Evolutionary conservation across 2,113 vertebrate genomes (phyloP), one percentile per base, ranked within the genome.

Genomic region (Montifringilla adamsi): DNA sequence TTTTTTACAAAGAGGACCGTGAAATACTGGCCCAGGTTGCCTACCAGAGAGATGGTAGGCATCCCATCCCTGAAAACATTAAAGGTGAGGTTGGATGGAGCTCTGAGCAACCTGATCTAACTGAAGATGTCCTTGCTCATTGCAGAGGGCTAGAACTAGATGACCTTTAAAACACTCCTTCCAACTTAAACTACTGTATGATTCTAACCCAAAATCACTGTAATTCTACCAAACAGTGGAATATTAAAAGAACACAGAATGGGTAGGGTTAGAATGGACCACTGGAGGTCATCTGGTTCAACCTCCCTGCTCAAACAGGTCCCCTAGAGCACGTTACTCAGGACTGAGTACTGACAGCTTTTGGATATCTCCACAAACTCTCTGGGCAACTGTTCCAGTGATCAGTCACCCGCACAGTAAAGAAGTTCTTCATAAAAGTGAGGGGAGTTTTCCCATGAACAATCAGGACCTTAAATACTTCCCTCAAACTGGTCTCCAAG

Each of bases 261-360:
- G 9, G 22, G 6, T 35, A 33, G 31, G 31, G 10, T 56, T 76
- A 26, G 26, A 76, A 43, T 8, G 8, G 53, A 28, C 33, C 44
- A 67, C 31, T 47, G 35, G 17, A 68, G 24, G 31, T 49, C 70
- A 43, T 37, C 26, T 63, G 35, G 26, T 69, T 31, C 35, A 70
- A 23, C 31, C 35, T 63, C 35, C 53, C 41, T 62, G n/a, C 35
- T 69, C 41, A 43, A 33, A 41, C 5, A 69, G 24, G 79, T 76
- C 10, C 15, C 26, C 12, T 17, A 43, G 49, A 56, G 15, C 37
- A 63, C 0, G 0, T 56, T 28, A 56, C 22, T 77, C 31, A 49
- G 13, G 49, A 50, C 0, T 28, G 49, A 50, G 43, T 33, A 31
- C 10, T 35, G 43, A 49, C 0, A 0, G 31, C 31, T 84, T 70